phyloP scores from a whole-genome alignment of 2,113 vertebrate genomes.

The Semicossyphus pulcher region DNA sequence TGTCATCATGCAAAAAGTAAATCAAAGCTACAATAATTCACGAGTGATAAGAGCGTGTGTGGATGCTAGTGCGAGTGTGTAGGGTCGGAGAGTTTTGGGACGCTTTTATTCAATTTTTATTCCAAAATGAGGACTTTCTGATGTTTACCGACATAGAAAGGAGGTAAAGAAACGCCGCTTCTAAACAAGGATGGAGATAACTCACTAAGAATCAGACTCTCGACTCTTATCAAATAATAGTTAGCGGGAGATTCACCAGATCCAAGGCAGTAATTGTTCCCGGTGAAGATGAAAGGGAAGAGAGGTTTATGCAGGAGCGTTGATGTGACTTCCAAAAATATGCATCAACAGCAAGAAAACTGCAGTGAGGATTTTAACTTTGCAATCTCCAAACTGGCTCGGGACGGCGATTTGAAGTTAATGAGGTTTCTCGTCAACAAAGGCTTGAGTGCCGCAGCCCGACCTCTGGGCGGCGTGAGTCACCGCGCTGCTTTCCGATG shows the following conservation, averaged over 20 bases:
- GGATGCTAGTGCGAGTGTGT: slow-evolving; percentile 2
- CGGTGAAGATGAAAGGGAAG: slow-evolving; percentile 34
- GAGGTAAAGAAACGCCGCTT: slow-evolving; percentile 7
- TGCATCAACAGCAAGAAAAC: slow-evolving; percentile 6
- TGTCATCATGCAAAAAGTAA: slow-evolving; percentile 66
- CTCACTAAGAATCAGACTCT: slow-evolving; percentile 27
- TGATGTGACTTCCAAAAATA: slow-evolving; percentile 35
- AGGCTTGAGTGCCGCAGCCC: slow-evolving; percentile 20
- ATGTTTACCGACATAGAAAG: slow-evolving; percentile 11
- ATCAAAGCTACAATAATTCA: slow-evolving; percentile 78
- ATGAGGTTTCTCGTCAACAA: slow-evolving; percentile 66
- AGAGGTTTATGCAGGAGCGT: slow-evolving; percentile 21
- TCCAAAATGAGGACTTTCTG: neutral
- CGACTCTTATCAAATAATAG: slow-evolving; percentile 47
- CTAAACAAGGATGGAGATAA: slow-evolving; percentile 29
- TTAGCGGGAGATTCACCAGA: slow-evolving; percentile 28
- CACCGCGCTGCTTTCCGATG: slow-evolving; percentile 9
- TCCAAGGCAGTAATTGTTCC: slow-evolving; percentile 8
- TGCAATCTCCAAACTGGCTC: slow-evolving; percentile 39
- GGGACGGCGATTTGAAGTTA: slow-evolving; percentile 60
- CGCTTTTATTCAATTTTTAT: slow-evolving; percentile 38
- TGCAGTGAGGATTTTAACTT: slow-evolving; percentile 39
- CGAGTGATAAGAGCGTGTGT: slow-evolving; percentile 55
- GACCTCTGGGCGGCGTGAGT: slow-evolving; percentile 39
- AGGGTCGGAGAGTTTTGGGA: slow-evolving; percentile 32